Evolutionary conservation across 2,888 invertebrate genomes (phyloP), one percentile per base, ranked within the genome.

Genomic region (Leucoptera coffeella): DNA sequence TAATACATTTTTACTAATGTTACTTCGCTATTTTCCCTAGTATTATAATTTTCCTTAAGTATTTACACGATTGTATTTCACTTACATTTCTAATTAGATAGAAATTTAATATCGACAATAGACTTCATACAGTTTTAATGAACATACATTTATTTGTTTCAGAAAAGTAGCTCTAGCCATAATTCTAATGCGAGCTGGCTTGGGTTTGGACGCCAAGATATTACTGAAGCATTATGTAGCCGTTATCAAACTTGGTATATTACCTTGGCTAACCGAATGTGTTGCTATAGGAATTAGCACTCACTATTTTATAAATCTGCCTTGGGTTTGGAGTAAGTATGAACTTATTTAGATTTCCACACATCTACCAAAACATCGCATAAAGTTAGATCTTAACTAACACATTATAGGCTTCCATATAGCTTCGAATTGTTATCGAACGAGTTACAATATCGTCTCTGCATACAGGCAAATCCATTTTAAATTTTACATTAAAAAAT

Each of bases 151-250:
- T 17, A 56, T 19, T 17, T 12, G 8, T 33, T 53, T 15, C 45
- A 89, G 90, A 45, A 83, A 83, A 71, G 73, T 87, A 25, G 88
- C 91, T 1, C 55, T 91, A 41, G 86, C 86, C 3, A 83, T 91
- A 26, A 90, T 92, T 35, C 56, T 92, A 32, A 84, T 80, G 5
- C 60, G 90, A 45, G 92, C 91, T 25, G 92, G 92, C 2, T 60
- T 91, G 27, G 90, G 89, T 33, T 61, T 92, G 30, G 85, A 91
- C 45, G 84, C 88, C 3, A 57, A 57, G 25, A 84, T 87, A 2
- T 56, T 92, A 38, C 78, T 74, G 43, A 77, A 78, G 35, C 73
- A 89, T 32, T 85, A 81, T 41, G 72, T 77, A 29, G 80, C 82
- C 3, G 78, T 85, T 3, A 57, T 89, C 4, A 80, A 86, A 42